phyloP scores from a whole-genome alignment of 2,113 vertebrate genomes.

The Nothobranchius kuhntae region DNA sequence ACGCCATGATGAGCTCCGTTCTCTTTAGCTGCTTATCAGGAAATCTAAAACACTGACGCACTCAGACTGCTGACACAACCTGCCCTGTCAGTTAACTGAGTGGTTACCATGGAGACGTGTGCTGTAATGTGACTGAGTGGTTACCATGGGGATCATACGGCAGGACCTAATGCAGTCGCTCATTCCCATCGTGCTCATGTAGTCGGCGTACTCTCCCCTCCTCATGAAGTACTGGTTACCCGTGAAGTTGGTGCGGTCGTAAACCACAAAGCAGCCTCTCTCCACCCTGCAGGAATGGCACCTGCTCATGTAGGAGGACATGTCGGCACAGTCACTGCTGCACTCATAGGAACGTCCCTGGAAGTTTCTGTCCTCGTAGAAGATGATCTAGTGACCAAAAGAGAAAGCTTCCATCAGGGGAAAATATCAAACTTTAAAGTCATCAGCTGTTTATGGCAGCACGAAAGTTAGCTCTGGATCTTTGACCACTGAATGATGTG shows the following conservation, averaged over 20 bases:
- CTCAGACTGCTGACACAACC: background rate
- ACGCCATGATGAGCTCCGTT: background rate
- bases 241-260: constrained; percentile 51
- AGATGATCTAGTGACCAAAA: background rate
- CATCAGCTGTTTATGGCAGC: no score
- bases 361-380: constrained; percentile 2
- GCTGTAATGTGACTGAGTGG: constrained; percentile 8
- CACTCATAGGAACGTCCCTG: constrained; percentile 34
- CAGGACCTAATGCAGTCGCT: constrained; percentile 37
- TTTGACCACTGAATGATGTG: no score
- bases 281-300: constrained; percentile 56
- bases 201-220: constrained; percentile 47
- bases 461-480: no score
- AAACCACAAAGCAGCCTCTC: constrained; percentile 56
- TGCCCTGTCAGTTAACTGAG: background rate
- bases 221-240: constrained; percentile 56
- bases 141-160: constrained; percentile 55
- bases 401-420: background rate
- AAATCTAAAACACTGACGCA: background rate
- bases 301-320: constrained; percentile 48
- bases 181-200: constrained; percentile 44
- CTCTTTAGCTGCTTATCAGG: background rate
- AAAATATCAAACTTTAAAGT: no score
- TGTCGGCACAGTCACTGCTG: constrained; percentile 46
- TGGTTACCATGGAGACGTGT: constrained; percentile 25